These are phyloP conservation scores for Chloropsis cyanopogon DNA, from an alignment of 2,113 vertebrate species.

Conservation along the genomic window DNA sequence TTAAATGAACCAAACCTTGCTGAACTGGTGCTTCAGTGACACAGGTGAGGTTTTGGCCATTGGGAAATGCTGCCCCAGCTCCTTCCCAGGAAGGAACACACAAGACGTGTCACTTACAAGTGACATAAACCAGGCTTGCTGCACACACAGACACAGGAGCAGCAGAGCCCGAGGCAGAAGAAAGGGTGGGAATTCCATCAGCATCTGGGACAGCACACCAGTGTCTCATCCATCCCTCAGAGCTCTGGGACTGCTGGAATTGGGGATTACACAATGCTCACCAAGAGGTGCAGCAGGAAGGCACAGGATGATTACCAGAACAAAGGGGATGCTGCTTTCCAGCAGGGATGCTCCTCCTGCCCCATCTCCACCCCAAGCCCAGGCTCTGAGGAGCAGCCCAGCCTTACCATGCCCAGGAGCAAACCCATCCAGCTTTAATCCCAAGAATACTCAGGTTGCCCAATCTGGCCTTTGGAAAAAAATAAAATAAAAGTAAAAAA, in stretches of 20 bases:
- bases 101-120: neutral
- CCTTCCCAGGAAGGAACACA: neutral
- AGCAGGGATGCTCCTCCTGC: neutral
- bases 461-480: neutral
- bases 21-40: neutral
- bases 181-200: neutral
- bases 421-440: neutral
- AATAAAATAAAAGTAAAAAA: neutral
- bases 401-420: neutral
- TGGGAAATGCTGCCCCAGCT: neutral
- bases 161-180: neutral
- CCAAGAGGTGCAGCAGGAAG: neutral
- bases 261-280: neutral
- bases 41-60: neutral
- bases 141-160: neutral
- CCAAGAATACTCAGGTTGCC: neutral
- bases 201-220: neutral
- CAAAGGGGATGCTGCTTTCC: neutral
- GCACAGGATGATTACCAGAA: neutral
- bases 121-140: neutral
- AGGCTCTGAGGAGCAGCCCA: neutral
- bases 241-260: neutral
- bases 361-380: neutral
- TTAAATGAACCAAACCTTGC: neutral
- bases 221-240: neutral